Percentiles rank a stretch among this genome's conserved stretches.
phyloP scores from a whole-genome alignment of 1,140 invertebrate genomes.

The Drosophila bipectinata region DNA sequence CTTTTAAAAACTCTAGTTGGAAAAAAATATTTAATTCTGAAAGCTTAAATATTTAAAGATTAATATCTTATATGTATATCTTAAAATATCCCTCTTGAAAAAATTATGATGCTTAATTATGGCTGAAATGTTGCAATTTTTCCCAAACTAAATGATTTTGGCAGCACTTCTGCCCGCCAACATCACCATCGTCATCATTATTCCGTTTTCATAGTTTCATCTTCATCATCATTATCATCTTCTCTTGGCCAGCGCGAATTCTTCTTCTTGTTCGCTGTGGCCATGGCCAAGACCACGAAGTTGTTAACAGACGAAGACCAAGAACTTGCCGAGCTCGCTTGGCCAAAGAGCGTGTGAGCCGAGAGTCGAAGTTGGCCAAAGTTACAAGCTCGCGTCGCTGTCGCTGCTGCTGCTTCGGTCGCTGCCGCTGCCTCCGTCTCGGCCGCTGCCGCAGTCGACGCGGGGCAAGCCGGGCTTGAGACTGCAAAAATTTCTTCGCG shows the following conservation, averaged over 20 bases:
- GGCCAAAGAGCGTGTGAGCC: conserved; percentile 63
- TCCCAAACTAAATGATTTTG: background rate
- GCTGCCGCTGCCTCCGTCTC: background rate
- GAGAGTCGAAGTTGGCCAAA: conserved; percentile 66
- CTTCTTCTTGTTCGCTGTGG: conserved; percentile 52
- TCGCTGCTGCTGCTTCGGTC: conserved; percentile 6
- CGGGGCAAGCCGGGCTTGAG: conserved; percentile 56
- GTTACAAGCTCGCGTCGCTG: conserved; percentile 59
- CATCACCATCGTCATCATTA: conserved; percentile 32
- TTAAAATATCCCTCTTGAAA: no score
- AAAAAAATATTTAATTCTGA: no score
- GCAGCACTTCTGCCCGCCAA: conserved; percentile 52
- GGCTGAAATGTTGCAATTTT: background rate
- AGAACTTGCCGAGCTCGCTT: conserved; percentile 63
- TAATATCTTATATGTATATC: no score
- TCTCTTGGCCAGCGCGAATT: conserved; percentile 55
- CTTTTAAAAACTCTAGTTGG: no score
- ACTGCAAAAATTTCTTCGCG: conserved; percentile 25
- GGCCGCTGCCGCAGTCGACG: conserved; percentile 17
- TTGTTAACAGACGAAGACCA: conserved; percentile 41
- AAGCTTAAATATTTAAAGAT: background rate
- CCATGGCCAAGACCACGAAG: conserved; percentile 72
- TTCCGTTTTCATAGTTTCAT: conserved; percentile 15
- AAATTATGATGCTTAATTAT: no score
- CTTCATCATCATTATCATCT: conserved; percentile 15